Evolutionary conservation across 64 coral and sea anemone genomes (phyloP).

Genomic region (Stichodactyla helianthus): DNA sequence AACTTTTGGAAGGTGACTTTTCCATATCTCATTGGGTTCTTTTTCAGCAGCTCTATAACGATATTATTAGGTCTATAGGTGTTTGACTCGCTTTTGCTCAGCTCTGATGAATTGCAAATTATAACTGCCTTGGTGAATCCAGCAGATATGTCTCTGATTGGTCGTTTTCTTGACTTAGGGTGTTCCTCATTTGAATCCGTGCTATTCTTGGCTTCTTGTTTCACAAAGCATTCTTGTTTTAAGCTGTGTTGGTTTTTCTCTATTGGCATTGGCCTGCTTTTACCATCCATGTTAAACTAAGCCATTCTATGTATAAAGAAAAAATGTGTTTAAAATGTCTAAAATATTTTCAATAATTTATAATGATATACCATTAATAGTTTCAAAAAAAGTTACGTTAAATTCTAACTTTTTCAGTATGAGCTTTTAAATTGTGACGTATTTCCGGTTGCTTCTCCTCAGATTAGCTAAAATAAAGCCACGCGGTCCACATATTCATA

Average conservation of each 20-base stretch:
- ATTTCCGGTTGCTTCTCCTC: no score
- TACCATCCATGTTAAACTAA: neutral
- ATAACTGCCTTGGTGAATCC: slow-evolving; percentile 22
- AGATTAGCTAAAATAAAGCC: no score
- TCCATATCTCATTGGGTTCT: slow-evolving; percentile 18
- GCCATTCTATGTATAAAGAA: neutral
- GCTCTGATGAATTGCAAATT: slow-evolving; percentile 1
- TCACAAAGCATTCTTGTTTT: neutral
- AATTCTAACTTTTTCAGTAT: no score
- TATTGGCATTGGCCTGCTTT: neutral
- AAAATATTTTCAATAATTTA: no score
- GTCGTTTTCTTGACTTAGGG: neutral
- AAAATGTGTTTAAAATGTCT: neutral
- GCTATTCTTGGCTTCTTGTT: neutral
- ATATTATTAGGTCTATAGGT: slow-evolving; percentile 24
- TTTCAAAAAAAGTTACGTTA: no score
- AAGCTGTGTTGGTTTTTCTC: neutral
- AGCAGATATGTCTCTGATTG: neutral
- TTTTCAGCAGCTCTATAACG: slow-evolving; percentile 11
- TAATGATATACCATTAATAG: no score
- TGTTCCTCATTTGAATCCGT: neutral
- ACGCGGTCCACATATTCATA: no score
- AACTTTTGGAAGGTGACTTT: slow-evolving; percentile 16
- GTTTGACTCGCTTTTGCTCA: neutral
- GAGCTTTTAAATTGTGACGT: no score